Conservation (phyloP, 2,888 invertebrate species). For the Seira musarum region DNA sequence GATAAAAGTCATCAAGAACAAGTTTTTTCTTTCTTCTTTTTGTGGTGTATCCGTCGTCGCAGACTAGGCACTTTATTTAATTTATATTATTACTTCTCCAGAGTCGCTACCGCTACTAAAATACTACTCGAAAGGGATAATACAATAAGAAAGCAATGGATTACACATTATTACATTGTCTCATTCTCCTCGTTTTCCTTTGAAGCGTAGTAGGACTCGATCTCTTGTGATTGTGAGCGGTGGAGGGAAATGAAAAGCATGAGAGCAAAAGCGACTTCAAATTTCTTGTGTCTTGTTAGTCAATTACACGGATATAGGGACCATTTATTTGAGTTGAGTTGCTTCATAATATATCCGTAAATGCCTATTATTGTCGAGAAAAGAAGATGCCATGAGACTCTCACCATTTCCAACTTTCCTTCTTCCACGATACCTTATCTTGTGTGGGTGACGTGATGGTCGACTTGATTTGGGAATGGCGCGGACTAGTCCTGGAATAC, state of each 20-base stretch:
- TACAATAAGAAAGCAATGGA: not conserved
- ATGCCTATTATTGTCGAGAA: constrained; percentile 41
- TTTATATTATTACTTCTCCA: not conserved
- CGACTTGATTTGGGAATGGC: too few species aligned
- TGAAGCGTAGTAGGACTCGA: not conserved
- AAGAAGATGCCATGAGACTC: too few species aligned
- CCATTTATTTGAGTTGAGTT: constrained; percentile 58
- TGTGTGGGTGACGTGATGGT: too few species aligned
- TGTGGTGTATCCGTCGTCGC: not conserved
- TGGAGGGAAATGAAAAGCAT: not conserved
- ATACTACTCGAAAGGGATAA: not conserved
- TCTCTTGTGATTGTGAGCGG: constrained; percentile 3
- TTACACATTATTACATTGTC: not conserved
- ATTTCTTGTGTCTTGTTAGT: constrained; percentile 43
- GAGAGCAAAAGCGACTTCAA: not conserved
- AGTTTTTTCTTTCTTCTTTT: constrained; percentile 7
- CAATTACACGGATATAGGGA: constrained; percentile 61
- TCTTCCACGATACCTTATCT: too few species aligned
- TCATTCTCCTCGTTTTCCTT: constrained; percentile 8
- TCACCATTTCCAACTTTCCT: too few species aligned
- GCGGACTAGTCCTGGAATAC: too few species aligned
- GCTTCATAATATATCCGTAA: constrained; percentile 60
- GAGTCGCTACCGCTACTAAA: not conserved
- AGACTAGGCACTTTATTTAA: not conserved
- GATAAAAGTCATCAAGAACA: constrained; percentile 53